Conservation (phyloP, 2,888 invertebrate species). For the Deilephila porcellus region DNA sequence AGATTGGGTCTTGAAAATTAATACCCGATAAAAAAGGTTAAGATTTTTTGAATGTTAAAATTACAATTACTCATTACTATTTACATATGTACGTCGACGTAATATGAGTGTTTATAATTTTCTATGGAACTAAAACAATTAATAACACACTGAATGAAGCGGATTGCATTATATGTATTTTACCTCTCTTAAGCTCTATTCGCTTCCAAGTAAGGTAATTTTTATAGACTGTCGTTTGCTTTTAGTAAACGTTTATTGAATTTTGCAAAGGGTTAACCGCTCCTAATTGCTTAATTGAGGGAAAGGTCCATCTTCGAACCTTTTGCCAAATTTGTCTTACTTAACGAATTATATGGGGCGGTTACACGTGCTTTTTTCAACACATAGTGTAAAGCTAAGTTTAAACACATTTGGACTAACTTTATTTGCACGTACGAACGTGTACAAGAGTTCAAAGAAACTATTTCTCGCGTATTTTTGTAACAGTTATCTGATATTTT, state of each 20-base stretch:
- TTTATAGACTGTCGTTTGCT: conserved; percentile 42
- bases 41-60: too few relatives aligned
- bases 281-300: conserved; percentile 64
- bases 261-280: conserved; percentile 59
- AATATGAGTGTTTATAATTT: too few relatives aligned
- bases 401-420: neutral
- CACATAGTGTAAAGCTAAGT: neutral
- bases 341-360: conserved; percentile 53
- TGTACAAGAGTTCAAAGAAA: too few relatives aligned
- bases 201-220: conserved; percentile 4
- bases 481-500: too few relatives aligned
- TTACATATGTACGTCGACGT: too few relatives aligned
- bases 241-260: conserved; percentile 58
- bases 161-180: neutral
- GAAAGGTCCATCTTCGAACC: conserved; percentile 59
- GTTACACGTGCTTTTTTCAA: conserved; percentile 32
- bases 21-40: too few relatives aligned
- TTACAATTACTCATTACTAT: too few relatives aligned
- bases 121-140: too few relatives aligned
- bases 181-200: neutral
- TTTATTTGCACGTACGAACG: neutral
- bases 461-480: too few relatives aligned
- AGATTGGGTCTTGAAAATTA: too few relatives aligned
- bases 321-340: conserved; percentile 61
- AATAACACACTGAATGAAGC: neutral